Percentiles rank a stretch among this genome's conserved stretches.
Evolutionary conservation across 2,797 vertebrate genomes (phyloP).

Genomic region (Tenualosa thibaudeaui): DNA sequence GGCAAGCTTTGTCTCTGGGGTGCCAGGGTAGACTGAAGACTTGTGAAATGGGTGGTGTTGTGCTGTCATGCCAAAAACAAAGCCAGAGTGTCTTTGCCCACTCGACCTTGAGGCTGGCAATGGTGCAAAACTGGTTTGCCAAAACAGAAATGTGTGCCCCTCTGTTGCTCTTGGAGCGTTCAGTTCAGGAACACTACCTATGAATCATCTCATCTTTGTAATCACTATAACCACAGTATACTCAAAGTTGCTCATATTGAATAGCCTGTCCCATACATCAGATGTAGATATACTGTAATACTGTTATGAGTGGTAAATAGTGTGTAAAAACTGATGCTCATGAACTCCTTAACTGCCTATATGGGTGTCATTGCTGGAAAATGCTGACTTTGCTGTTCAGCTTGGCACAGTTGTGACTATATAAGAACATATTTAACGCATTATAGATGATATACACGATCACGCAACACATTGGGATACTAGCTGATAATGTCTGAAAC

Average conservation of each 20-base stretch:
- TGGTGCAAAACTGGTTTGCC: background rate
- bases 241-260: background rate
- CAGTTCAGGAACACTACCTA: background rate
- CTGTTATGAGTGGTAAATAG: background rate
- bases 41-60: constrained; percentile 26
- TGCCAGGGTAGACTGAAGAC: background rate
- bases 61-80: background rate
- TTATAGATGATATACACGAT: background rate
- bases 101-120: constrained; percentile 9
- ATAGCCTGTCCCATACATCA: background rate
- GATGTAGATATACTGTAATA: background rate
- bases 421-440: background rate
- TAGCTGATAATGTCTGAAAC: background rate
- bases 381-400: background rate
- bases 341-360: background rate
- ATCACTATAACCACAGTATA: background rate
- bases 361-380: background rate
- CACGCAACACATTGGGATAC: background rate
- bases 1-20: constrained; percentile 20
- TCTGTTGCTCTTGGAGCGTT: background rate
- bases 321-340: background rate
- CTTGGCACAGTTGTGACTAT: background rate
- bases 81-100: background rate
- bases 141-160: background rate
- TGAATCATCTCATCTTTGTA: background rate